Percentiles rank a stretch among this genome's conserved stretches.
Evolutionary conservation across 2,113 vertebrate genomes (phyloP).

Genomic region (Sinocyclocheilus anophthalmus): DNA sequence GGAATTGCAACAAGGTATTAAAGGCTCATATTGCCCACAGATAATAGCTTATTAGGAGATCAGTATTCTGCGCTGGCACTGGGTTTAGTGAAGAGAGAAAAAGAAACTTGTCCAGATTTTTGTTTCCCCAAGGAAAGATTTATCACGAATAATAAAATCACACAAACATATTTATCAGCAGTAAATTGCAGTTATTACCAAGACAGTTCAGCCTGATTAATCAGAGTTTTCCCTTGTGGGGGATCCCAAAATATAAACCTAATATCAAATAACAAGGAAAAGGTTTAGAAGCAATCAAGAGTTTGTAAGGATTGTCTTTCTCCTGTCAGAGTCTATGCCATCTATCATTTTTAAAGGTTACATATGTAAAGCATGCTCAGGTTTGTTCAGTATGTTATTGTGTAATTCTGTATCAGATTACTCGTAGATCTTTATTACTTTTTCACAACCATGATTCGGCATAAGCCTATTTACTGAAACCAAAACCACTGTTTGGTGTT

Average conservation of each 20-base stretch:
- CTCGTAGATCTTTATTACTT: not conserved
- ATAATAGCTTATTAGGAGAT: constrained; percentile 8
- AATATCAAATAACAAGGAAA: not conserved
- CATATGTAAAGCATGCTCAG: not conserved
- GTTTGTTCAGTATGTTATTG: not conserved
- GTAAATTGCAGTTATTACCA: not conserved
- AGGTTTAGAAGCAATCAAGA: not conserved
- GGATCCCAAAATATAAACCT: not conserved
- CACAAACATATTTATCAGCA: constrained; percentile 8
- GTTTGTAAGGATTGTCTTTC: not conserved
- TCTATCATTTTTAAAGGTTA: not conserved
- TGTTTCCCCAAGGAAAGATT: not conserved
- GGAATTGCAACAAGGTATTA: constrained; percentile 19
- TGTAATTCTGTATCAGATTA: not conserved
- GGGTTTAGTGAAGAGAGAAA: constrained; percentile 8
- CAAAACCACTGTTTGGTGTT: not conserved
- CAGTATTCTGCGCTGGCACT: not conserved
- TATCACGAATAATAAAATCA: not conserved
- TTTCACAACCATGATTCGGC: not conserved
- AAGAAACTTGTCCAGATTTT: not conserved
- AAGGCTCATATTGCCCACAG: constrained; percentile 6
- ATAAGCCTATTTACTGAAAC: not conserved
- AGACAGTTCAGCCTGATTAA: not conserved
- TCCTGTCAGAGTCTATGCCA: not conserved
- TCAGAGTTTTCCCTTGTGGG: not conserved